Evolutionary conservation across 2,113 vertebrate species (phyloP).

Genomic region (Caranx melampygus): DNA sequence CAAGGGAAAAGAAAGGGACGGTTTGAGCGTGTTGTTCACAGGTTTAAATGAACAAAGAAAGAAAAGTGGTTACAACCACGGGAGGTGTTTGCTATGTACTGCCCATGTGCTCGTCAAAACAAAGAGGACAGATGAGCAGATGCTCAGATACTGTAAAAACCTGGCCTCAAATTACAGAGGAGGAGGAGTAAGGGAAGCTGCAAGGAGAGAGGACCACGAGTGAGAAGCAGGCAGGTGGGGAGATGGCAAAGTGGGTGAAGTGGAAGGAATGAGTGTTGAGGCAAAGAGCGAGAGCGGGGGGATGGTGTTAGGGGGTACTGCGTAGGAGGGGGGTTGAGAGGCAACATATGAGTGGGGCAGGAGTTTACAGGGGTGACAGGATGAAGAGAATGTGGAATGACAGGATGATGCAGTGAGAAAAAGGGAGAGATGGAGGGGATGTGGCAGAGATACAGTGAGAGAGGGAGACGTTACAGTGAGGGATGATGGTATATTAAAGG

Average conservation of each 20-base stretch:
- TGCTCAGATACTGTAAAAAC: conserved; percentile 35
- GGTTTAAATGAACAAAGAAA: conserved; percentile 41
- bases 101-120: conserved; percentile 46
- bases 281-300: conserved; percentile 57
- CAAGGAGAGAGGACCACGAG: conserved; percentile 21
- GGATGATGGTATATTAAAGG: not conserved
- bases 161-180: conserved; percentile 22
- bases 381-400: conserved; percentile 58
- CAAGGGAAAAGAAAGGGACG: conserved; percentile 13
- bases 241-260: conserved; percentile 77
- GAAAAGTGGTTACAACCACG: conserved; percentile 1
- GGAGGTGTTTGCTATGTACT: conserved; percentile 13
- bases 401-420: conserved; percentile 53
- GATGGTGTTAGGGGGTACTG: conserved; percentile 56
- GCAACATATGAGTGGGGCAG: conserved; percentile 78
- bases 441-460: not conserved
- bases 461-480: not conserved
- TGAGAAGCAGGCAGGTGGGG: conserved; percentile 75
- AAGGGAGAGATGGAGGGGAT: conserved; percentile 27
- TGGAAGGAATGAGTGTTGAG: conserved; percentile 74
- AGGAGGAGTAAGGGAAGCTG: conserved; percentile 11
- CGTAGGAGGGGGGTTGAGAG: conserved; percentile 63
- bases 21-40: conserved; percentile 28
- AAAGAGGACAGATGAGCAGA: conserved; percentile 30
- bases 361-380: conserved; percentile 72